Evolutionary conservation across 2,113 vertebrate genomes (phyloP).

Genomic region (Eclectus roratus): DNA sequence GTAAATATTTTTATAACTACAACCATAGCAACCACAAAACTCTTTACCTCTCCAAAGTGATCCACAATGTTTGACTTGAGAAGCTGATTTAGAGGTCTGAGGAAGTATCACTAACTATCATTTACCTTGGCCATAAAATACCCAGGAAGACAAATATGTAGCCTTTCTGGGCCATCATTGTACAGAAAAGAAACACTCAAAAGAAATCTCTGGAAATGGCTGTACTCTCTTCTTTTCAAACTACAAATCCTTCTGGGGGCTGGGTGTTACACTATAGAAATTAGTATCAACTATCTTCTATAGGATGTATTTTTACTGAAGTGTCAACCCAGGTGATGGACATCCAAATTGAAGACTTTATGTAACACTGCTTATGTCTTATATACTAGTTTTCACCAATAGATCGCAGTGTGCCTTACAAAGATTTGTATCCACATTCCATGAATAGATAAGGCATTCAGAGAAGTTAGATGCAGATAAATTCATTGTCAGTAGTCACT

Average conservation of each 20-base stretch:
- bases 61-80: constrained; percentile 18
- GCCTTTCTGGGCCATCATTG: not conserved
- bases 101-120: not conserved
- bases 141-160: not conserved
- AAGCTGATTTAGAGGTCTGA: constrained; percentile 27
- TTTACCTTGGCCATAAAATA: constrained; percentile 22
- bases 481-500: not conserved
- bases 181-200: not conserved
- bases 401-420: not conserved
- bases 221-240: not conserved
- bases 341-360: not conserved
- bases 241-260: not conserved
- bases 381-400: not conserved
- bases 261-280: not conserved
- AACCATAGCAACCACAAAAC: constrained; percentile 51
- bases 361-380: not conserved
- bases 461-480: not conserved
- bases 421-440: not conserved
- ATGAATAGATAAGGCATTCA: not conserved
- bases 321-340: not conserved
- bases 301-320: not conserved
- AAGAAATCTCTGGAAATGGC: not conserved
- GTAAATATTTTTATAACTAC: constrained; percentile 40
- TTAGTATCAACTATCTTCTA: not conserved
- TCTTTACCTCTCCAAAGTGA: not conserved